Evolutionary conservation across 2,113 vertebrate genomes (phyloP), one percentile per base, ranked within the genome.

Genomic region (Actenoides lindsayi): DNA sequence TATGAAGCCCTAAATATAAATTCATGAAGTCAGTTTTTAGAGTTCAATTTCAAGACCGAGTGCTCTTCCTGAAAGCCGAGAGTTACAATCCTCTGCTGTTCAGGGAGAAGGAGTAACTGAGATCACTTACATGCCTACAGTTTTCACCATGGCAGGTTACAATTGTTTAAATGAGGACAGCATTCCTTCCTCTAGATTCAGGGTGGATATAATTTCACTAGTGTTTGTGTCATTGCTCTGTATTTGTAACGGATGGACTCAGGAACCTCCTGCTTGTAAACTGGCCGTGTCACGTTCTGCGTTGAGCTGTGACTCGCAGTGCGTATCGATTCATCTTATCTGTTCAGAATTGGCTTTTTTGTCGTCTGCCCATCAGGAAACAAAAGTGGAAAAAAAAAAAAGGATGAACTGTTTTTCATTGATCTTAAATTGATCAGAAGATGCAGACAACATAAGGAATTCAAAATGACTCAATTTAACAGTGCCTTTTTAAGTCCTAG

Each of bases 291-390:
- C 65, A 23, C 50, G 2, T 28, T 2, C 13, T 7, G 51, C 3
- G 0, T 41, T 51, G 20, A 8, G 30, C 74, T 65, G 63, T 53
- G 56, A 16, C 42, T 21, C 23, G 68, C 41, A 31, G 24, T 80
- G 78, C 25, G 1, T 5, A 64, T 75, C 0, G 51, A 91, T 88
- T 31, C 3, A 28, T 60, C 81, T 46, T 10, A 46, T 16, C 94
- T 84, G 44, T 51, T 37, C 18, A 21, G 17, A 92, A 53, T 10
- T 73, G 86, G 28, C 69, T 85, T 77, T 67, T 69, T 41, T 82
- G 69, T 77, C 91, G 70, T 41, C 91, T 92, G 73, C 39, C 84
- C 51, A 56, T 78, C 82, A 91, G 89, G 71, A 95, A 95, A 90
- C 54, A 91, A 90, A 85, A 75, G 75, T 35, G 10, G 19, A 16